Base-by-base conservation (phyloP, 2,888 invertebrate species). In the Syrista parreyssii region DNA sequence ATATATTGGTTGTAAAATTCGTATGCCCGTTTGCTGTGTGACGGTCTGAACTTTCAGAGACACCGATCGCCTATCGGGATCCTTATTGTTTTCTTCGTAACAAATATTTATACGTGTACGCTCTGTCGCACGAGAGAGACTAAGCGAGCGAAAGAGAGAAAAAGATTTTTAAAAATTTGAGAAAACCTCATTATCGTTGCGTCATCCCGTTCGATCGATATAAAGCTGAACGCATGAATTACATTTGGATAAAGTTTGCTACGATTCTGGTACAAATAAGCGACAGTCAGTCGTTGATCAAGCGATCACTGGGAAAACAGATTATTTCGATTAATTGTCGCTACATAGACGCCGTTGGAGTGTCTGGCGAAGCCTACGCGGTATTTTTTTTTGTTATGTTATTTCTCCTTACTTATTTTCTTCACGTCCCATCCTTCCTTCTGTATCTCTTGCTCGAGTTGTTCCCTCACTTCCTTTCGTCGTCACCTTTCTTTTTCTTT, bases 401-500 rank as follows among this genome's bases (percentile, higher is more conserved):
- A 55, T 23, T 55, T 55, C 15, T 55, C 23, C 9, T 55, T 2
- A 2, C 23, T 55, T 9, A 15, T 55, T 23, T 9, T 55, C 2
- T 15, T 55, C 55, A 23, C 55, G 23, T 23, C 55, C 23, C 23
- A 55, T 9, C 1, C 55, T 55, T 23, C 55, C 55, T 55, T 55
- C 9, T 55, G 6, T 55, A 15, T 23, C 55, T 55, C 55, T 55
- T 55, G 55, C 2, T 55, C 55, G 55, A 80, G 69, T 11, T 74
- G 35, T 32, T 71, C 69, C 55, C 32, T 77, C 71, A 71, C 34
- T 75, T 76, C 32, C 75, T 31, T 55, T 75, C 9, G 15, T 55
- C 9, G 55, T 78, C 74, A 76, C 73, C 75, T 80, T 74, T 55
- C 68, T 71, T 36, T 80, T 76, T 75, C 77, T 71, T 68, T 76